These are phyloP conservation scores for Antheraea yamamai DNA, from an alignment of 2,888 invertebrate genomes.

Conservation along the genomic window DNA sequence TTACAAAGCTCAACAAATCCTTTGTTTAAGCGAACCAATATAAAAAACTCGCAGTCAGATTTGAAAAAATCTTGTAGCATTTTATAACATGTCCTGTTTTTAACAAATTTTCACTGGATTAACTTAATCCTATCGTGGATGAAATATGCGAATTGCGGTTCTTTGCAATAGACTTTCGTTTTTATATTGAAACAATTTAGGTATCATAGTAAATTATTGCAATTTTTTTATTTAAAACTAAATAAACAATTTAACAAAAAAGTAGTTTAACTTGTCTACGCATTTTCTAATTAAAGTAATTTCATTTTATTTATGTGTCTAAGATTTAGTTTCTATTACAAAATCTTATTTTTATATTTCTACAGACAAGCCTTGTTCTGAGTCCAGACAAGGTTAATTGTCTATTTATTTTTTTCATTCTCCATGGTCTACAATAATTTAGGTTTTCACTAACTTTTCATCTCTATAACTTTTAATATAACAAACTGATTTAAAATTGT, in stretches of 20 bases:
- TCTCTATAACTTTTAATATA: not conserved
- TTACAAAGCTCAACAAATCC: too few relatives aligned
- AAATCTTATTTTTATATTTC: not conserved
- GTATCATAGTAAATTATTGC: not conserved
- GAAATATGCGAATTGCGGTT: slow-evolving; percentile 30
- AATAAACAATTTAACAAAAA: not conserved
- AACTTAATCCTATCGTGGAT: slow-evolving; percentile 42
- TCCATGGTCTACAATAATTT: not conserved
- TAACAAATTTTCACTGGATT: slow-evolving; percentile 32
- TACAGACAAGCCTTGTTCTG: not conserved
- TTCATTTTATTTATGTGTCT: not conserved
- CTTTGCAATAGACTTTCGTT: slow-evolving; percentile 18
- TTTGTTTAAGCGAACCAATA: too few relatives aligned
- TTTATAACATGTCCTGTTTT: slow-evolving; percentile 23
- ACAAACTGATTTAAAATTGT: not conserved
- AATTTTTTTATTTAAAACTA: not conserved
- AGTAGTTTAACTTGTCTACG: too few relatives aligned
- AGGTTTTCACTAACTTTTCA: not conserved
- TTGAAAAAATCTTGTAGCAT: too few relatives aligned
- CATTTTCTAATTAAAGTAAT: not conserved
- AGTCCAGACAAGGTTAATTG: not conserved
- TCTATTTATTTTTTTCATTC: not conserved
- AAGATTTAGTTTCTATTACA: not conserved
- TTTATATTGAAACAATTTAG: slow-evolving; percentile 9
- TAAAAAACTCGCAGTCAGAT: too few relatives aligned